phyloP scores from a whole-genome alignment of 2,888 invertebrate species.

The Pyralis farinalis region DNA sequence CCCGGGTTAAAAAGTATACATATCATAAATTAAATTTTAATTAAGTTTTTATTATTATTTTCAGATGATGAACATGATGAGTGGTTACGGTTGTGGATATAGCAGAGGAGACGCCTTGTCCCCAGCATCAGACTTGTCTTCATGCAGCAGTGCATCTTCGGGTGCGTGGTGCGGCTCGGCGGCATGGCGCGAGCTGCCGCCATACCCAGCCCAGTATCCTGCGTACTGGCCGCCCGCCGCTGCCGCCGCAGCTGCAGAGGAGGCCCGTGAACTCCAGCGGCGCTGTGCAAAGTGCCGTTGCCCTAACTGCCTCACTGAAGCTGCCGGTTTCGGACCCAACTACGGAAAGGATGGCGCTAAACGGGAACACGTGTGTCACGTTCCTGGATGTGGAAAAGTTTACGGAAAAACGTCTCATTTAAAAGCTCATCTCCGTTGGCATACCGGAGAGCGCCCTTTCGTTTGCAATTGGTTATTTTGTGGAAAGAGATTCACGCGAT shows the following conservation, averaged over 20 bases:
- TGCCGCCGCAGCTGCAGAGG: conserved; percentile 57
- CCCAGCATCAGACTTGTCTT: conserved; percentile 65
- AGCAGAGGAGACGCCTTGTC: conserved; percentile 77
- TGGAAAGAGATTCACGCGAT: conserved; percentile 94
- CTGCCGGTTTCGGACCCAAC: conserved; percentile 87
- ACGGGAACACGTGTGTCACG: conserved; percentile 92
- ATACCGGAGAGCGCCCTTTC: conserved; percentile 95
- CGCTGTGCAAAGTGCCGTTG: conserved; percentile 89
- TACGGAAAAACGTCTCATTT: conserved; percentile 97
- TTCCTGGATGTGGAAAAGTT: conserved; percentile 92
- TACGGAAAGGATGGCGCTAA: conserved; percentile 88
- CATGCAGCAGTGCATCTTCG: conserved; percentile 69
- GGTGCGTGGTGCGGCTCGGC: conserved; percentile 57
- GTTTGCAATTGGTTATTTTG: conserved; percentile 94
- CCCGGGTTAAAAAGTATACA: too few relatives aligned
- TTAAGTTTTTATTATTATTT: conserved; percentile 24
- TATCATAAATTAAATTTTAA: not conserved
- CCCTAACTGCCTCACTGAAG: conserved; percentile 91
- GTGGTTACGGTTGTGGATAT: conserved; percentile 63
- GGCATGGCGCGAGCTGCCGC: conserved; percentile 64
- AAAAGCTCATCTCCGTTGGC: conserved; percentile 96
- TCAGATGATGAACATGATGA: conserved; percentile 74
- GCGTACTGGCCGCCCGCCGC: conserved; percentile 73
- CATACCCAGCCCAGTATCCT: conserved; percentile 71
- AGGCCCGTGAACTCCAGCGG: conserved; percentile 81